A percentile compares a stretch with the other conserved stretches of the same genome.
Evolutionary conservation across 2,797 vertebrate species (phyloP).

Genomic region (Acipenser ruthenus): DNA sequence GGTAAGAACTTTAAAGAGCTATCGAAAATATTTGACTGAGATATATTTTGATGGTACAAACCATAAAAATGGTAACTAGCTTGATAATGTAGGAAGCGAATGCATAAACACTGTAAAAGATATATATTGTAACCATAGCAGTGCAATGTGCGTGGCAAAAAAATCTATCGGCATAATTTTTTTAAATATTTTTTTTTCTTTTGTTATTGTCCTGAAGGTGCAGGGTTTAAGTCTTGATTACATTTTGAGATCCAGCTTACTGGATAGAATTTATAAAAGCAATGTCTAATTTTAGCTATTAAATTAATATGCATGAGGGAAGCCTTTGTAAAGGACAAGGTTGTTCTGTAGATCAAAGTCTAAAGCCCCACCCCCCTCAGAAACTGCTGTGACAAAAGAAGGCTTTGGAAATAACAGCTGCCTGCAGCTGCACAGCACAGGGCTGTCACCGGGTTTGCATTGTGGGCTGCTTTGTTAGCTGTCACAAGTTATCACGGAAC

Average conservation of each 20-base stretch:
- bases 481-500: not conserved
- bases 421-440: constrained; percentile 21
- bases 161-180: too few species aligned
- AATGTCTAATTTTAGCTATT: constrained; percentile 25
- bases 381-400: constrained; percentile 18
- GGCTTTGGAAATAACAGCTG: constrained; percentile 22
- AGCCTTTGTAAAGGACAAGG: constrained; percentile 19
- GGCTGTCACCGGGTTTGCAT: not conserved
- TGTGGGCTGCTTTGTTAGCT: not conserved
- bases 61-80: too few species aligned
- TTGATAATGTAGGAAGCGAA: too few species aligned
- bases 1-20: too few species aligned
- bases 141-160: too few species aligned
- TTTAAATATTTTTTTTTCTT: too few species aligned
- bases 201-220: too few species aligned
- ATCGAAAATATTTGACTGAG: too few species aligned
- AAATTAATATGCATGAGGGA: constrained; percentile 25
- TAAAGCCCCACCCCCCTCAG: not conserved
- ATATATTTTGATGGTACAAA: too few species aligned
- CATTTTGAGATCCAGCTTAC: not conserved
- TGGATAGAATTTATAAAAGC: not conserved
- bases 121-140: too few species aligned
- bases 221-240: too few species aligned
- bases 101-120: too few species aligned
- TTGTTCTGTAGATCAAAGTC: constrained; percentile 19